Evolutionary conservation across 2,888 invertebrate genomes (phyloP).

Genomic region (Melanostoma mellinum): DNA sequence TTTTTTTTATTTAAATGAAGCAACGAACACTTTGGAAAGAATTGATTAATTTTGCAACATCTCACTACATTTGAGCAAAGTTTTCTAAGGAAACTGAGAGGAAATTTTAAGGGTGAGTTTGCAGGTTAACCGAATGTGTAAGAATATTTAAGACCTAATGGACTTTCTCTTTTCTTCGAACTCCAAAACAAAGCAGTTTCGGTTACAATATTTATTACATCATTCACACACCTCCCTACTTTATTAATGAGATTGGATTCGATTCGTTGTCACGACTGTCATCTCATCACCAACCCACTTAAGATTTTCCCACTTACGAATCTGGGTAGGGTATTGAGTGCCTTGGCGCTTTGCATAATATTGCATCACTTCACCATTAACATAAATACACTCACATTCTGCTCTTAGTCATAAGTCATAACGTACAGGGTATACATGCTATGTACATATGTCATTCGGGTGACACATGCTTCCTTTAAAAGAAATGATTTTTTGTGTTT

Average conservation of each 20-base stretch:
- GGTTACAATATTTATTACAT: constrained; percentile 11
- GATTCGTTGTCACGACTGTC: constrained; percentile 41
- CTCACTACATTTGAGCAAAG: too few species aligned
- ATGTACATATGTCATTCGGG: background rate
- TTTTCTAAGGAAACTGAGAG: too few species aligned
- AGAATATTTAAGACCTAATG: too few species aligned
- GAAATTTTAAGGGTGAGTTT: too few species aligned
- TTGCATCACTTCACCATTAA: constrained; percentile 25
- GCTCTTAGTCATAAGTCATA: constrained; percentile 3
- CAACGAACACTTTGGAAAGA: too few species aligned
- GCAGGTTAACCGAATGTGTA: too few species aligned
- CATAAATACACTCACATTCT: background rate
- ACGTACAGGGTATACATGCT: background rate
- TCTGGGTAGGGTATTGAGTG: background rate
- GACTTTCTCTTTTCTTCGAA: too few species aligned
- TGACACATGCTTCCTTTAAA: constrained; percentile 1
- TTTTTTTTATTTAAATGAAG: too few species aligned
- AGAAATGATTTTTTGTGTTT: constrained; percentile 8
- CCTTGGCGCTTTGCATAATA: constrained; percentile 12
- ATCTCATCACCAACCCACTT: constrained; percentile 39
- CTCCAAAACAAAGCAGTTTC: background rate
- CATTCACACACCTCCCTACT: constrained; percentile 19
- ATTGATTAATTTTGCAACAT: too few species aligned
- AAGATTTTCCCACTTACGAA: constrained; percentile 40
- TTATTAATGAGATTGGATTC: constrained; percentile 17